Percentiles rank a stretch among this genome's conserved stretches.
phyloP scores from a whole-genome alignment of 2,888 invertebrate genomes.

The Chrysolina haemoptera region DNA sequence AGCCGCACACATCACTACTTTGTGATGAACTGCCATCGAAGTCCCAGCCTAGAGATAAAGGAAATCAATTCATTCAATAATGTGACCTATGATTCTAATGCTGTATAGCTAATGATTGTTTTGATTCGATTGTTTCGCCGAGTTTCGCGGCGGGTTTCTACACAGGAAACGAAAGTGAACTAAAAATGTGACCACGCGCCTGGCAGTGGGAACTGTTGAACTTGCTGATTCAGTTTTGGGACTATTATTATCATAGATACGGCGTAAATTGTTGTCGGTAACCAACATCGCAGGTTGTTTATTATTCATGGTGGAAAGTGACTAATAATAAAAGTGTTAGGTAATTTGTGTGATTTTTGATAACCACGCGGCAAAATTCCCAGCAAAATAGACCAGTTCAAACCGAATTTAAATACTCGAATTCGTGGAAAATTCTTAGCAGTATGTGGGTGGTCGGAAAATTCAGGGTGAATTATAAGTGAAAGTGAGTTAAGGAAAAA shows the following conservation, averaged over 20 bases:
- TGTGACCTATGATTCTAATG: conserved; percentile 11
- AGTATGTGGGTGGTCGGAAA: no score
- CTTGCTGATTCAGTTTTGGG: conserved; percentile 12
- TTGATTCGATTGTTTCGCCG: conserved; percentile 18
- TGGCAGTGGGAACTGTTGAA: not conserved
- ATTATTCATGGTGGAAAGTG: not conserved
- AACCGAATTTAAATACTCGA: no score
- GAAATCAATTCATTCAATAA: conserved; percentile 19
- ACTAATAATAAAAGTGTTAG: not conserved
- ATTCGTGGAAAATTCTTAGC: no score
- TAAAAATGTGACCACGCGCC: not conserved
- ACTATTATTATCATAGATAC: conserved; percentile 15
- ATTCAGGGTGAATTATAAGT: no score
- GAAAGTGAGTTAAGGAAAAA: no score
- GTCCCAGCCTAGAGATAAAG: conserved; percentile 38
- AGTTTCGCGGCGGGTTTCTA: not conserved
- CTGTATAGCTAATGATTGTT: conserved; percentile 15
- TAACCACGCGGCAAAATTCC: no score
- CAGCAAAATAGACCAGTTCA: no score
- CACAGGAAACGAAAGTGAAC: not conserved
- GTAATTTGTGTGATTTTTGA: not conserved
- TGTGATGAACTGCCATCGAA: conserved; percentile 29
- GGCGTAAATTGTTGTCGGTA: not conserved
- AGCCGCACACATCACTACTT: conserved; percentile 26
- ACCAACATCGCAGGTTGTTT: not conserved